Evolutionary conservation across 1,140 invertebrate species (phyloP).

Genomic region (Cydia fagiglandana): DNA sequence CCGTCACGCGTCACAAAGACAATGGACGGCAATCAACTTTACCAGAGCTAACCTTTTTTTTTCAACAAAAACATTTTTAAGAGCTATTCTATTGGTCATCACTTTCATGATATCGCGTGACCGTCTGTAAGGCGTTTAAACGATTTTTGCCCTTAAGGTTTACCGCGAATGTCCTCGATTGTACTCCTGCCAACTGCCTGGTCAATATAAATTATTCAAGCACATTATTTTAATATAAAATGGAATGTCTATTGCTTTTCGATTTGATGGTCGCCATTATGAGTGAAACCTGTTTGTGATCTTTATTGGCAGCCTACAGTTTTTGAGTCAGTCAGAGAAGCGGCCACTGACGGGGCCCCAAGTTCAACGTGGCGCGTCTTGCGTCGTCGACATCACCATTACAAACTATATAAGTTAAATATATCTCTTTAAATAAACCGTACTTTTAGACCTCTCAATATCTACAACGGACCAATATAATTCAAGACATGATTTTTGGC

Average conservation of each 20-base stretch:
- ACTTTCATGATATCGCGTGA: too few relatives aligned
- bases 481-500: slow-evolving; percentile 58
- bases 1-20: too few relatives aligned
- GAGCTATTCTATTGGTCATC: too few relatives aligned
- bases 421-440: slow-evolving; percentile 31
- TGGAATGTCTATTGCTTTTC: slow-evolving; percentile 54
- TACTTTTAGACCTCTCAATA: slow-evolving; percentile 32
- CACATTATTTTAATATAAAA: slow-evolving; percentile 34
- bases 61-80: too few relatives aligned
- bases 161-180: too few relatives aligned
- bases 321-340: background rate
- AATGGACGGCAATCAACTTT: too few relatives aligned
- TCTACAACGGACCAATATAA: slow-evolving; percentile 45
- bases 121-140: too few relatives aligned
- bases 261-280: background rate
- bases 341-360: background rate
- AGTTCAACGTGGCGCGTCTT: background rate
- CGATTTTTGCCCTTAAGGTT: too few relatives aligned
- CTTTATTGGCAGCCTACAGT: background rate
- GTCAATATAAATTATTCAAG: slow-evolving; percentile 12
- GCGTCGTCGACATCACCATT: slow-evolving; percentile 3
- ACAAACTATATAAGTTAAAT: slow-evolving; percentile 22
- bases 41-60: too few relatives aligned
- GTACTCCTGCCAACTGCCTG: background rate
- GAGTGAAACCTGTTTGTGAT: background rate